These are phyloP conservation scores for Chymomyza costata DNA, from an alignment of 1,140 invertebrate species.

Conservation along the genomic window DNA sequence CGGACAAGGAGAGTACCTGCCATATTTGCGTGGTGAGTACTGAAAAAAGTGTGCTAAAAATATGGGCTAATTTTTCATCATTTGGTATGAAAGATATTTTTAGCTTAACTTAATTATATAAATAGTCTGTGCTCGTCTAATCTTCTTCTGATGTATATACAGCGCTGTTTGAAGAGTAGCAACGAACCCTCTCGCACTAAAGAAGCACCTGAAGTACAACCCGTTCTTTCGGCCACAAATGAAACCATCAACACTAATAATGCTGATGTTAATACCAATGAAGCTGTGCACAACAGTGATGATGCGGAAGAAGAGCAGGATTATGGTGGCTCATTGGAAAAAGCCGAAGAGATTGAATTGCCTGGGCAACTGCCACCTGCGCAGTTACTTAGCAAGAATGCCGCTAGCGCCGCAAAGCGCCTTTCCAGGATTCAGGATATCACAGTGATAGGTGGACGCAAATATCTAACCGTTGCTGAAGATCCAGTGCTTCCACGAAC, in stretches of 20 bases:
- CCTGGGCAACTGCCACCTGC: slow-evolving; percentile 30
- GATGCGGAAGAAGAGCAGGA: slow-evolving; percentile 1
- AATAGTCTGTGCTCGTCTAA: no score
- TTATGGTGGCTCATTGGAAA: slow-evolving; percentile 10
- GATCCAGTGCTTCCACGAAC: slow-evolving; percentile 4
- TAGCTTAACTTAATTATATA: no score
- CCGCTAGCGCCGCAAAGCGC: neutral
- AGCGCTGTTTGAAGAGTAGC: slow-evolving; percentile 11
- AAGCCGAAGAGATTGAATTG: slow-evolving; percentile 26
- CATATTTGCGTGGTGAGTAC: no score
- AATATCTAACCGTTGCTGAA: slow-evolving; percentile 31
- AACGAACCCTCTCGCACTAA: neutral
- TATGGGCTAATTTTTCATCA: no score
- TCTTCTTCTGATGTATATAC: neutral
- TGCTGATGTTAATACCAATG: neutral
- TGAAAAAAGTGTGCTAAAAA: no score
- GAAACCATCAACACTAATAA: neutral
- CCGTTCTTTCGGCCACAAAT: neutral
- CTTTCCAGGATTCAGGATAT: slow-evolving; percentile 30
- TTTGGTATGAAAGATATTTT: no score
- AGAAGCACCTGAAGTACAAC: neutral
- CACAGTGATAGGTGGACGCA: slow-evolving; percentile 45
- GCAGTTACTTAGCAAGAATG: slow-evolving; percentile 16
- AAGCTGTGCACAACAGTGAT: neutral
- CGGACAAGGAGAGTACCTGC: no score